Percentiles rank a stretch among this genome's conserved stretches.
phyloP scores from a whole-genome alignment of 35 echinoderm and acorn worm species.

The Lytechinus variegatus region DNA sequence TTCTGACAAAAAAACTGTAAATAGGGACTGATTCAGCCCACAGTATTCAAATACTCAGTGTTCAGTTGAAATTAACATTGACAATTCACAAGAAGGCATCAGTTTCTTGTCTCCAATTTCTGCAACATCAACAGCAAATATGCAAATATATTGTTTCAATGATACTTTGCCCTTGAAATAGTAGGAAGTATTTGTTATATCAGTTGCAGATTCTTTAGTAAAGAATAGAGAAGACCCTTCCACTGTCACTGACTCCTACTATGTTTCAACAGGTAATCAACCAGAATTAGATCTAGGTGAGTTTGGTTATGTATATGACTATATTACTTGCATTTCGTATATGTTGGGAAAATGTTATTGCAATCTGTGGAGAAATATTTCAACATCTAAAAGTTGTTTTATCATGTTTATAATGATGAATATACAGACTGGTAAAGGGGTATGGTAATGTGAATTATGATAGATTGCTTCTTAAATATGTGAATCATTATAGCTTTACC shows the following conservation, averaged over 20 bases:
- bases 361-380: too few species aligned
- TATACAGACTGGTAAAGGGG: too few species aligned
- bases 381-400: too few species aligned
- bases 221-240: background rate
- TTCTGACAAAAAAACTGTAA: too few species aligned
- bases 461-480: too few species aligned
- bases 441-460: too few species aligned
- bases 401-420: too few species aligned
- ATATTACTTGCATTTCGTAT: too few species aligned
- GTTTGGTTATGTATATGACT: background rate
- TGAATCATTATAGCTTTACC: too few species aligned
- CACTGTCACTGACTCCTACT: background rate
- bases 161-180: background rate
- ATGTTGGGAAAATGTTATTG: too few species aligned
- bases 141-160: background rate
- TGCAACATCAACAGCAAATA: background rate
- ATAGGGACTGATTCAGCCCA: too few species aligned
- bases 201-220: background rate
- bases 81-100: background rate
- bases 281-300: background rate
- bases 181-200: background rate
- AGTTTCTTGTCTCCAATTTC: background rate
- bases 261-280: background rate
- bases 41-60: background rate
- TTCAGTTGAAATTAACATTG: background rate